These are phyloP conservation scores for Omphaloscelis lunosa DNA, from an alignment of 2,888 invertebrate species.

Conservation along the genomic window DNA sequence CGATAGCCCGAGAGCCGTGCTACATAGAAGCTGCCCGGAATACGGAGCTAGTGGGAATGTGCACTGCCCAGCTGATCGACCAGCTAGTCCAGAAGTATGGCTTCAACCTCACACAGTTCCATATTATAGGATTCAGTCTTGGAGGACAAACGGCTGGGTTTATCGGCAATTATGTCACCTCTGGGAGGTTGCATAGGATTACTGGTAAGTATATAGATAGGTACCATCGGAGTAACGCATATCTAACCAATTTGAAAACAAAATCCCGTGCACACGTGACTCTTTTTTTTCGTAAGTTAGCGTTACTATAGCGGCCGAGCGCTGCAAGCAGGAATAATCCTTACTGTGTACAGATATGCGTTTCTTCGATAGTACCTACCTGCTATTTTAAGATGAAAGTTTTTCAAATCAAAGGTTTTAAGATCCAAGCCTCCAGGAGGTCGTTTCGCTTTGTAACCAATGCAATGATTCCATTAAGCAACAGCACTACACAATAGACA, in stretches of 20 bases:
- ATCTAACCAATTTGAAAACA: too few relatives aligned
- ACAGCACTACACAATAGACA: not conserved
- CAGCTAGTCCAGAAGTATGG: slow-evolving; percentile 82
- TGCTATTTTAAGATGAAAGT: not conserved
- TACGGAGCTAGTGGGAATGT: slow-evolving; percentile 91
- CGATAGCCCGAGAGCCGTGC: slow-evolving; percentile 91
- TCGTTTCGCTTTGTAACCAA: not conserved
- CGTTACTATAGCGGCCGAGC: too few relatives aligned
- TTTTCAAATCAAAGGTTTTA: not conserved
- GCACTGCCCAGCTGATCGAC: slow-evolving; percentile 91
- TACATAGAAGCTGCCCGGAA: slow-evolving; percentile 91
- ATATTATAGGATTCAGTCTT: slow-evolving; percentile 92
- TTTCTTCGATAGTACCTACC: not conserved
- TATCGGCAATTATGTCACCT: slow-evolving; percentile 85
- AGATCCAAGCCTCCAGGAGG: not conserved
- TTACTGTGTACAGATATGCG: too few relatives aligned
- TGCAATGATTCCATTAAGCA: not conserved
- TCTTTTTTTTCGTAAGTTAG: too few relatives aligned
- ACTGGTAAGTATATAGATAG: slow-evolving; percentile 85
- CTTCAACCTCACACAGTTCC: slow-evolving; percentile 87
- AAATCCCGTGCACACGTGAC: too few relatives aligned
- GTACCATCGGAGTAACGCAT: too few relatives aligned
- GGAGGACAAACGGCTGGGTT: slow-evolving; percentile 92
- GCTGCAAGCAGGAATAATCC: too few relatives aligned
- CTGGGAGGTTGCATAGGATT: slow-evolving; percentile 87